Percentiles rank a stretch among this genome's conserved stretches.
phyloP scores from a whole-genome alignment of 2,888 invertebrate species.

The Lasioglossum oenotherae region DNA sequence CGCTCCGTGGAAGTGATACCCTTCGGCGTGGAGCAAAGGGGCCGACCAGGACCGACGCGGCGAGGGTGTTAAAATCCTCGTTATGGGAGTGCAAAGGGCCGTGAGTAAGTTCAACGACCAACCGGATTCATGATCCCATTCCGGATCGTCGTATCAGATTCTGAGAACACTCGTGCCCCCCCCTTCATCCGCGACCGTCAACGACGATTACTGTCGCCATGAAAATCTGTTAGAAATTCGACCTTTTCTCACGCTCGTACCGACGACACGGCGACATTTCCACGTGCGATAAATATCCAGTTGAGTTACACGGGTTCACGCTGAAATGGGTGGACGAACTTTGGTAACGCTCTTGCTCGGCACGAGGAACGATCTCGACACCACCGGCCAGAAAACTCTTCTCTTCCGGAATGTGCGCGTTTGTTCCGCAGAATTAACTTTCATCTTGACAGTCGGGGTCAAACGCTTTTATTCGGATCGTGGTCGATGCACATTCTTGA shows the following conservation, averaged over 20 bases:
- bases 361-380: neutral
- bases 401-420: neutral
- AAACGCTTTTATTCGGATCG: neutral
- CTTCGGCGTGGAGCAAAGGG: slow-evolving; percentile 65
- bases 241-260: slow-evolving; percentile 57
- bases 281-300: slow-evolving; percentile 14
- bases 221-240: slow-evolving; percentile 53
- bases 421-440: neutral
- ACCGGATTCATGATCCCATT: slow-evolving; percentile 73
- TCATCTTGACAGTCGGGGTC: neutral
- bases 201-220: slow-evolving; percentile 45
- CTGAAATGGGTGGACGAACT: neutral
- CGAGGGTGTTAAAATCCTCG: slow-evolving; percentile 74
- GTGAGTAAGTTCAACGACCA: slow-evolving; percentile 75
- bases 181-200: slow-evolving; percentile 30
- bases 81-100: slow-evolving; percentile 64
- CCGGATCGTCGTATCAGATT: slow-evolving; percentile 71
- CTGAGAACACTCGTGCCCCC: slow-evolving; percentile 53
- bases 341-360: neutral
- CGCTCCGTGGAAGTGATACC: slow-evolving; percentile 65
- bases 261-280: slow-evolving; percentile 3
- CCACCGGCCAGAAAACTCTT: slow-evolving; percentile 4
- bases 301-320: slow-evolving; percentile 1
- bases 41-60: slow-evolving; percentile 52
- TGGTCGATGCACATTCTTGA: neutral